phyloP scores from a whole-genome alignment of 2,113 vertebrate genomes.

The Orycteropus afer region DNA sequence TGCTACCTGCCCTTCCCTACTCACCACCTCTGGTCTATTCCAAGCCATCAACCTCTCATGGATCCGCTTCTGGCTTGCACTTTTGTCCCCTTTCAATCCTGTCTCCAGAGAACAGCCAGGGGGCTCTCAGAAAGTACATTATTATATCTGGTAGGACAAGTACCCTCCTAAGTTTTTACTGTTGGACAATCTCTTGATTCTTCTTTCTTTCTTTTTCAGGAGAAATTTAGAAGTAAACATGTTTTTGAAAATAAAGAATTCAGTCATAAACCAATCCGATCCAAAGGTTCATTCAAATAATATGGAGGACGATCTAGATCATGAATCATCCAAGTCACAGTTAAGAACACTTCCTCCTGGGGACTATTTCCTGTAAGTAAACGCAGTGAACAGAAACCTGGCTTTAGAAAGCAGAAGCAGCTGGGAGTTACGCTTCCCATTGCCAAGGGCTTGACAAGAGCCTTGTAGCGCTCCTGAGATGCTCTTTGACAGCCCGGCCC shows the following conservation, averaged over 20 bases:
- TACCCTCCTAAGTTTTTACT: neutral
- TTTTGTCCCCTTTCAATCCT: neutral
- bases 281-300: neutral
- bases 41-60: neutral
- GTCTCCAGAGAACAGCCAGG: neutral
- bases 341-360: neutral
- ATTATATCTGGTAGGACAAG: neutral
- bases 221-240: conserved; percentile 10
- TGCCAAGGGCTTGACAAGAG: accelerated
- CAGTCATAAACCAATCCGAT: neutral
- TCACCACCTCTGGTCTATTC: neutral
- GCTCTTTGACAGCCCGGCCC: accelerated
- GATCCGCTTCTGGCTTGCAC: too few species aligned
- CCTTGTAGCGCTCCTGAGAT: accelerated
- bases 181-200: neutral
- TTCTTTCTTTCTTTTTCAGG: conserved; percentile 18
- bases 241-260: neutral
- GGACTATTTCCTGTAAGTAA: neutral
- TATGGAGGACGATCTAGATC: neutral
- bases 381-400: neutral
- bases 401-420: neutral
- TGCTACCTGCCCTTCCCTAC: too few species aligned
- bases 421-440: neutral
- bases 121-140: neutral
- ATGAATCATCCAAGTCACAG: neutral